Evolutionary conservation across 2,888 invertebrate genomes (phyloP), one percentile per base, ranked within the genome.

Genomic region (Lypha dubia): DNA sequence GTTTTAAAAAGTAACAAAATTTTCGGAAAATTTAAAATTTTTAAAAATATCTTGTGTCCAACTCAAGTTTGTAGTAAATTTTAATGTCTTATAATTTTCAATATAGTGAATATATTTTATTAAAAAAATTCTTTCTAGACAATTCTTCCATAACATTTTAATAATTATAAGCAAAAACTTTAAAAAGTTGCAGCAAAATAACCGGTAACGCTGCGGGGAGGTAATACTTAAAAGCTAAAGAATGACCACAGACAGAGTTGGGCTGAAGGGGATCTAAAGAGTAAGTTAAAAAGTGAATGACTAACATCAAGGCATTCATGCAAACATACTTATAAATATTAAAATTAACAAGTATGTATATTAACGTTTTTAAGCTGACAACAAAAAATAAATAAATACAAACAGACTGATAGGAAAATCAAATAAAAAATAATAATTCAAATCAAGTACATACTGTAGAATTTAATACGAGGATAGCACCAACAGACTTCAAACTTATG

Each of bases 361-460:
- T 67, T 83, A 41, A 49, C 74, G 62, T 22, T 81, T 74, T 15
- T 44, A 44, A 80, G 74, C 22, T 65, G n/a, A 81, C 53, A 46
- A 70, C 28, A 46, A 58, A 65, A 62, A 63, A 24, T 46, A n/a
- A 58, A 49, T 35, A 22, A 46, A 41, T 35, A 13, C 17, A 49
- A 58, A 70, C 20, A 28, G 4, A 68, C 11, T 32, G 28, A 28
- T 5, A 22, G 4, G 6, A 60, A 20, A 60, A 63, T 22, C 24
- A 44, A 22, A 46, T 46, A 5, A 49, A 60, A 58, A 51, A 58
- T 58, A 51, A 35, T 53, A 62, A 62, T 60, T 56, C 17, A 60
- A 68, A 62, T 20, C n/a, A 35, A 53, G 28, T 35, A 49, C 15
- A n/a, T 41, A n/a, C 35, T 35, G 17, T 4, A 35, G 11, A 11